Evolutionary conservation across 2,113 vertebrate genomes (phyloP).

Genomic region (Odocoileus hemionus): DNA sequence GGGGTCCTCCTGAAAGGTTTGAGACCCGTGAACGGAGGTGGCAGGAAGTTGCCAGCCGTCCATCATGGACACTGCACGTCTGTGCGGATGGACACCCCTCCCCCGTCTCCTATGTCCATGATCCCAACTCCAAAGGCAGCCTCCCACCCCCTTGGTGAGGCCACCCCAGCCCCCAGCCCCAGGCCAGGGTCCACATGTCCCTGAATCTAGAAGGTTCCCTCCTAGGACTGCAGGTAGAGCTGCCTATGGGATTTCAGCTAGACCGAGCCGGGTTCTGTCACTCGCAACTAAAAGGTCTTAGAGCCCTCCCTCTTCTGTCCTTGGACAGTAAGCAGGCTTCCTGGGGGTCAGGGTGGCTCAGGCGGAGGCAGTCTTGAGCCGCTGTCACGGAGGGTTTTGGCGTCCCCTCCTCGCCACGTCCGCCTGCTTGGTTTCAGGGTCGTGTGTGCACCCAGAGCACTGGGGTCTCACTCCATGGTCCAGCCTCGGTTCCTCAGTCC

Average conservation of each 20-base stretch:
- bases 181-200: neutral
- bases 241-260: neutral
- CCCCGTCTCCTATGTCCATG: neutral
- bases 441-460: rapidly evolving
- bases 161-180: neutral
- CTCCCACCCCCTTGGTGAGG: neutral
- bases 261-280: neutral
- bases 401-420: rapidly evolving
- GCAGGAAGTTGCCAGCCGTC: neutral
- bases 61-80: rapidly evolving
- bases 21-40: neutral
- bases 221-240: neutral
- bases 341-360: neutral
- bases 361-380: neutral
- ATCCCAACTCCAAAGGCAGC: neutral
- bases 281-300: neutral
- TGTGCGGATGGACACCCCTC: neutral
- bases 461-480: rapidly evolving
- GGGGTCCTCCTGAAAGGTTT: neutral
- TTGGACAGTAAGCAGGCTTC: rapidly evolving
- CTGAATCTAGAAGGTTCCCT: neutral
- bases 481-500: neutral
- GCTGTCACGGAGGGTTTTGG: neutral
- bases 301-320: neutral
- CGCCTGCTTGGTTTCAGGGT: rapidly evolving